Evolutionary conservation across 2,113 vertebrate genomes (phyloP), one percentile per base, ranked within the genome.

Genomic region (Ammodytes marinus): DNA sequence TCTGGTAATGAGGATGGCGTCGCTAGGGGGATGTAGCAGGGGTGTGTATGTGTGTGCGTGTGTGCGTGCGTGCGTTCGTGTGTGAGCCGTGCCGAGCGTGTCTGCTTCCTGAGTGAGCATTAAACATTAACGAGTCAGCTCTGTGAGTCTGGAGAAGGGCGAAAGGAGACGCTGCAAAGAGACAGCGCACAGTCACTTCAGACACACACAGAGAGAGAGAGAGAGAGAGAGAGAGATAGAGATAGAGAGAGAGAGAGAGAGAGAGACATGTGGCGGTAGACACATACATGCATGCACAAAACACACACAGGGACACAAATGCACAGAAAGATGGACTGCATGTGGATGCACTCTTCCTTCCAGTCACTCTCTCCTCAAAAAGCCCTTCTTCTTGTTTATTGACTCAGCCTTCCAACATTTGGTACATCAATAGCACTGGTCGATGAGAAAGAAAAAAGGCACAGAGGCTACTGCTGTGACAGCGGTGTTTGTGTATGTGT

Each of bases 1-100:
- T 82, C 90, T 94, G 90, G 92, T 92, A 93, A 94, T 94, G 93
- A 94, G 91, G 91, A 89, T 91, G 91, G 93, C 84, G 91, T 93
- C 89, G 92, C 92, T 86, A 88, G 86, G 92, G 90, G 91, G 91
- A 91, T 75, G 77, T 83, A 79, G 84, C 78, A 88, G 86, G 86
- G 53, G 76, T 55, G 42, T 58, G 55, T 54, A 69, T 70, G 79
- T 67, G 71, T 79, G 77, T 73, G 82, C 54, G 83, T 84, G 69
- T 64, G 69, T 49, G 69, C 79, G 77, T 14, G 57, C 49, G 59
- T 52, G 58, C 53, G 84, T 71, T 60, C 37, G 52, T 8, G 47
- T 57, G 49, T 4, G 40, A 67, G 84, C 35, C 49, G 87, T 14
- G n/a, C 73, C 67, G 83, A 87, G 84, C 14, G 50, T 83, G 90